Conservation (phyloP, 2,797 vertebrate species). For the Botia kubotai region DNA sequence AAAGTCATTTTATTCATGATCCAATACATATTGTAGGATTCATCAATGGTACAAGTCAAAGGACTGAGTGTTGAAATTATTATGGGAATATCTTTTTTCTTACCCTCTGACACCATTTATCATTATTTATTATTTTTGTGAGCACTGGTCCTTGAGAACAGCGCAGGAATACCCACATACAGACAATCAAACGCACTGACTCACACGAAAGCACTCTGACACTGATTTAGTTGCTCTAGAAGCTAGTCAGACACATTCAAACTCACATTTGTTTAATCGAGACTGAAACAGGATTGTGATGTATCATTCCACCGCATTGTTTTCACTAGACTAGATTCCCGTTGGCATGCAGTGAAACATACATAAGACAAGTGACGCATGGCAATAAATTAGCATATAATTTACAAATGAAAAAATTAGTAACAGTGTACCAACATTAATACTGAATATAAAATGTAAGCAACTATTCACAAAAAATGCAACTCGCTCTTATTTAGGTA, state of each 20-base stretch:
- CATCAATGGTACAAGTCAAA: slow-evolving; percentile 57
- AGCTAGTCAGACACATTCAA: slow-evolving; percentile 54
- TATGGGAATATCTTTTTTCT: slow-evolving; percentile 38
- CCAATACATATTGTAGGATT: slow-evolving; percentile 59
- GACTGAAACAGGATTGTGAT: slow-evolving; percentile 84
- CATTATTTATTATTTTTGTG: slow-evolving; percentile 41
- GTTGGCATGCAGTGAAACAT: slow-evolving; percentile 90
- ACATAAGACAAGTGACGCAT: slow-evolving; percentile 92
- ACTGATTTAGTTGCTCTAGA: neutral
- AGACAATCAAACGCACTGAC: slow-evolving; percentile 46
- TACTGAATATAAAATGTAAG: slow-evolving; percentile 99
- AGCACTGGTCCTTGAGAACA: slow-evolving; percentile 43
- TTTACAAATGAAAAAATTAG: slow-evolving; percentile 92
- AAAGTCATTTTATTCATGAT: slow-evolving; percentile 50
- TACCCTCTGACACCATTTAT: slow-evolving; percentile 30
- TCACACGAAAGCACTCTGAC: slow-evolving; percentile 50
- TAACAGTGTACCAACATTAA: slow-evolving; percentile 99
- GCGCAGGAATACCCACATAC: slow-evolving; percentile 38
- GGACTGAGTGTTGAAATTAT: slow-evolving; percentile 50
- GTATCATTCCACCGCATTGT: slow-evolving; percentile 85
- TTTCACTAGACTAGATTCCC: slow-evolving; percentile 84
- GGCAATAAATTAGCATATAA: slow-evolving; percentile 99
- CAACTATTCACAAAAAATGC: slow-evolving; percentile 88
- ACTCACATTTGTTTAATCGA: slow-evolving; percentile 74
- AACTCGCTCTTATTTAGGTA: slow-evolving; percentile 79